A percentile compares a stretch with the other conserved stretches of the same genome.
Conservation (phyloP, 2,888 invertebrate species). For the Mythimna ferrago region DNA sequence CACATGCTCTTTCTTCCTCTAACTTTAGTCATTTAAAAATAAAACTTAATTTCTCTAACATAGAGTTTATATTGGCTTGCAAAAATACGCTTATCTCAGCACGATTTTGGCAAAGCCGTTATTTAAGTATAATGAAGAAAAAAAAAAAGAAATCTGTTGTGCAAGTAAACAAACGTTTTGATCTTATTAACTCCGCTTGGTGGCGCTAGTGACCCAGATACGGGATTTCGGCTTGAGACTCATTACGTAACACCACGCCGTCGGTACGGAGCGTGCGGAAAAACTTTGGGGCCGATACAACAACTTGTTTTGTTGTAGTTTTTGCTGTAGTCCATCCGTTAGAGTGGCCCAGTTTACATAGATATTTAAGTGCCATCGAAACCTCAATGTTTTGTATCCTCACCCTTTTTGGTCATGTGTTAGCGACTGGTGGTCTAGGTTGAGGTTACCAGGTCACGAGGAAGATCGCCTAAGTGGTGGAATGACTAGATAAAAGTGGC, state of each 20-base stretch:
- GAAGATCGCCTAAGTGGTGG: no score
- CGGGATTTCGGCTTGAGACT: slow-evolving; percentile 63
- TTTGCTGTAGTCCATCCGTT: slow-evolving; percentile 26
- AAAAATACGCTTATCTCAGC: slow-evolving; percentile 5
- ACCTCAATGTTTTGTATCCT: neutral
- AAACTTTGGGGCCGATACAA: slow-evolving; percentile 24
- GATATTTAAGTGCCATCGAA: neutral
- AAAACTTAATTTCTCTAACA: neutral
- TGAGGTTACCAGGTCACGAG: no score
- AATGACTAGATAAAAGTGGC: no score
- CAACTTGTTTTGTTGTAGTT: slow-evolving; percentile 30
- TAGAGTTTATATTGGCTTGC: slow-evolving; percentile 36
- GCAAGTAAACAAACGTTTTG: slow-evolving; percentile 74
- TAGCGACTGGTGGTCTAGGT: no score
- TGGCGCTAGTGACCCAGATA: slow-evolving; percentile 71
- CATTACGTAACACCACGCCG: slow-evolving; percentile 68
- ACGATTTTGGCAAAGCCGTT: slow-evolving; percentile 57
- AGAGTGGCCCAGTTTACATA: slow-evolving; percentile 35
- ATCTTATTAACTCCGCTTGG: slow-evolving; percentile 66
- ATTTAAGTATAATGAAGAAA: slow-evolving; percentile 54
- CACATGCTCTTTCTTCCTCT: slow-evolving; percentile 13
- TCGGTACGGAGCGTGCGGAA: slow-evolving; percentile 42
- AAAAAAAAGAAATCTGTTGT: slow-evolving; percentile 69
- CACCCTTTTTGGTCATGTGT: no score
- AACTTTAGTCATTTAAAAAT: neutral